Base-by-base conservation (phyloP, 1,140 invertebrate species). In the Eurosta solidaginis region DNA sequence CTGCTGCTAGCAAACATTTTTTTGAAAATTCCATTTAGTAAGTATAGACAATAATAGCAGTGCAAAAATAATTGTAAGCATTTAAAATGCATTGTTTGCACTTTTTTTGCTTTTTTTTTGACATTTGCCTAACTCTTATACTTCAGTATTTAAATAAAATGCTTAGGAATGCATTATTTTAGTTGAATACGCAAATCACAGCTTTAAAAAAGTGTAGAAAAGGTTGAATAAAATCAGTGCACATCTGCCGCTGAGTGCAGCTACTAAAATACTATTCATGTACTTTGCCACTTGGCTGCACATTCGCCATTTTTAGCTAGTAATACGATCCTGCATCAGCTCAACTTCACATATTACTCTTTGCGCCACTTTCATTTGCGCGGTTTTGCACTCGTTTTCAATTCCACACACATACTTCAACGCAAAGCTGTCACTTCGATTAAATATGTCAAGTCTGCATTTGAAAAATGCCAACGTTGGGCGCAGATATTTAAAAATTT, bases 221-320 rank as follows among this genome's bases (percentile, higher is more conserved):
- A 47, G 12, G 6, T 47, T 4, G 10, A 4, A 22, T 33, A 68
- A 40, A 68, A 36, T 22, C 17, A 40, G 33, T 1, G 40, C 3
- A 40, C 33, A 68, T 12, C 36, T 68, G 33, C 33, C 27, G 9
- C 29, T n/a, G 17, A 29, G 33, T n/a, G 59, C 33, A 9, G 29
- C 59, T 68, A 40, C 59, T 68, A 68, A 68, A 68, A 68, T 68
- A 68, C 33, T 68, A 42, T 40, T 36, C 36, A 10, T 40, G 59
- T 36, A 68, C 59, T 68, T 36, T 68, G 17, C 22, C 59, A 68
- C n/a, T 36, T n/a, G n/a, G 27, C 59, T 22, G 59, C 59, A 68
- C 59, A 68, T 36, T 40, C 27, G 27, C 22, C n/a, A n/a, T n/a
- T 29, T 29, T 54, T 14, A 54, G 52, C 49, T 2, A 29, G n/a